These are phyloP conservation scores for Semibalanus balanoides DNA, from an alignment of 1,140 invertebrate genomes.

Conservation along the genomic window DNA sequence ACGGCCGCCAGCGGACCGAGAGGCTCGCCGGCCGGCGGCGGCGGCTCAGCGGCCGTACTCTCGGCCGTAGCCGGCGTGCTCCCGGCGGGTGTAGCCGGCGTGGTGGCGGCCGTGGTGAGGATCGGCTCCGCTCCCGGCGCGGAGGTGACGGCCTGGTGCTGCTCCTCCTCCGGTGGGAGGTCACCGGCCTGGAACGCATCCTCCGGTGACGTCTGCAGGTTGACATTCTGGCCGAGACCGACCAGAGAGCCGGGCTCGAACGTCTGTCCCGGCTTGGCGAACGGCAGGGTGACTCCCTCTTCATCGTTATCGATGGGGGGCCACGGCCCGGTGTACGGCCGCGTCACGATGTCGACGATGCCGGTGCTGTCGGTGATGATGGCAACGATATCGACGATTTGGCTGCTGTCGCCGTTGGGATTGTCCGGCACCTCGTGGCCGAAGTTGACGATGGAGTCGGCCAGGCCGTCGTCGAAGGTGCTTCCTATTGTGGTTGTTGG, in stretches of 20 bases:
- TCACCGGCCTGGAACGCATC: not conserved
- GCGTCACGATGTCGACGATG: conserved; percentile 16
- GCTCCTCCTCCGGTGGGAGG: not conserved
- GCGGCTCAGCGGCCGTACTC: not conserved
- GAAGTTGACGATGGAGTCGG: not conserved
- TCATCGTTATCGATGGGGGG: not conserved
- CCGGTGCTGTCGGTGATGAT: conserved; percentile 19
- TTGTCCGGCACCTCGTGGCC: not conserved
- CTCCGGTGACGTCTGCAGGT: not conserved
- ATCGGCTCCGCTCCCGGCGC: not conserved
- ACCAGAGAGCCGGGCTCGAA: not conserved
- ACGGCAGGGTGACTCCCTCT: not conserved
- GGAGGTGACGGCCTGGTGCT: not conserved
- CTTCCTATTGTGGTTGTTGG: conserved; percentile 1
- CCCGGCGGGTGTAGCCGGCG: not conserved
- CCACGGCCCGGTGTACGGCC: conserved; percentile 11
- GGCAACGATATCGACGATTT: conserved; percentile 18
- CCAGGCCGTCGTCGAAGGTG: conserved; percentile 2
- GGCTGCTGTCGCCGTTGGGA: not conserved
- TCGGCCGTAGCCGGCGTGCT: not conserved
- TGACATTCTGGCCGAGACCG: not conserved
- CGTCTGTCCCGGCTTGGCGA: conserved; percentile 2
- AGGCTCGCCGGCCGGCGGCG: not conserved
- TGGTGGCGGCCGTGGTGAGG: not conserved
- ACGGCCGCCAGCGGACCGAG: not conserved